Base-by-base conservation (phyloP, 2,113 vertebrate species). In the Oenanthe melanoleuca region DNA sequence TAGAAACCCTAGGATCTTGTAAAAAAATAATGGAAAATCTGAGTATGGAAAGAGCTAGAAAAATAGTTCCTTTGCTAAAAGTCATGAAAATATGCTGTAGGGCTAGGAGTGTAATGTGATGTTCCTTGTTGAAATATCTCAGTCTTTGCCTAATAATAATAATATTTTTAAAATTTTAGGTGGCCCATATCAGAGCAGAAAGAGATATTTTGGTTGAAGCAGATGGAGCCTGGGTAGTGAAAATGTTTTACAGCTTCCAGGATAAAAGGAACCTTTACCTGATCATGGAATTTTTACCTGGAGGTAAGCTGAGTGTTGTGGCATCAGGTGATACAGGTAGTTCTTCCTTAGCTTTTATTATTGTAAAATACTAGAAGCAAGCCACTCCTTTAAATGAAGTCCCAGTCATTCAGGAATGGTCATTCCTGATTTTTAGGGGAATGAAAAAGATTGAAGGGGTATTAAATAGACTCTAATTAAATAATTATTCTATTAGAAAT, bases 171-270 rank as follows among this genome's bases (percentile, higher is more conserved):
- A 20, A 80, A 69, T 9, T 87, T 18, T 57, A 99, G 99, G 99
- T 99, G 22, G 99, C 99, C 65, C 99, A 99, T 70, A 99, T 99
- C 89, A 98, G 99, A 91, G 99, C 99, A 44, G 99, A 99, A 97
- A 98, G 99, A 96, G 99, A 99, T 95, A 99, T 99, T 93, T 97
- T 99, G 71, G 99, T 99, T 80, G 99, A 99, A 97, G 99, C 99
- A 0, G 99, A 99, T 84, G 99, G 99, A 38, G 99, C 99, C 69
- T 99, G 99, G 99, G 99, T 99, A 81, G 99, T 99, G 80, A 99
- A 99, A 97, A 99, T 99, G 99, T 99, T 99, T 96, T 99, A 99
- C 97, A 99, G 99, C 97, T 99, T 99, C 95, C 99, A 99, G 97
- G 99, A 99, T 97, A 99, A 99, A 96, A 98, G 98, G 94, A 99